These are phyloP conservation scores for Grammomys dolichurus DNA, from an alignment of 2,113 vertebrate genomes.

Conservation along the genomic window DNA sequence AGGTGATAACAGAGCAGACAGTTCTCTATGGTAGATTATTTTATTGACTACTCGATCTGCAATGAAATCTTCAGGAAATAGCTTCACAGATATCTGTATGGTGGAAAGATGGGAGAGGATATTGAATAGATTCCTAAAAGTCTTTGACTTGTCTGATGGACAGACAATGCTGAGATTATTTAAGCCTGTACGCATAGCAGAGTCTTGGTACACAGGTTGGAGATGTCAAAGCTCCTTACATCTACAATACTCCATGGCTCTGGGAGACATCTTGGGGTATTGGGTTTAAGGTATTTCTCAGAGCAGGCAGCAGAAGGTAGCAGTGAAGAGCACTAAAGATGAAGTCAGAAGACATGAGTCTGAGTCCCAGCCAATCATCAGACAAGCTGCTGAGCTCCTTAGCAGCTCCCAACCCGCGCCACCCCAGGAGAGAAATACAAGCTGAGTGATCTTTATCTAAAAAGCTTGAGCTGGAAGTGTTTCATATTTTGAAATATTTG, in stretches of 20 bases:
- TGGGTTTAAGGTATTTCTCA: not conserved
- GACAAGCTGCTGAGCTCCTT: not conserved
- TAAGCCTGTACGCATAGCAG: fast-evolving
- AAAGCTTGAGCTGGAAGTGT: not conserved
- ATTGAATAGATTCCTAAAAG: not conserved
- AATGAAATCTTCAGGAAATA: not conserved
- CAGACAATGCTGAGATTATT: fast-evolving
- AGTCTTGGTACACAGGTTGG: not conserved
- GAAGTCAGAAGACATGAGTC: not conserved
- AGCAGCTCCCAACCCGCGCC: not conserved
- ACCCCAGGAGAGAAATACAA: not conserved
- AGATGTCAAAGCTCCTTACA: not conserved
- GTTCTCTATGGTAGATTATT: not conserved
- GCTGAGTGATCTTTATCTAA: not conserved
- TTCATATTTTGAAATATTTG: not conserved
- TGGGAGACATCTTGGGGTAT: not conserved
- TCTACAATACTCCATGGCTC: not conserved
- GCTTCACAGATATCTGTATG: not conserved
- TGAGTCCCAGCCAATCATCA: not conserved
- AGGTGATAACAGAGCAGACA: not conserved
- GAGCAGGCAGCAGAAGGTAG: not conserved
- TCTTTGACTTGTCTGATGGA: not conserved
- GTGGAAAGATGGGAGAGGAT: not conserved
- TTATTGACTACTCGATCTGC: not conserved
- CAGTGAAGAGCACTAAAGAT: not conserved